phyloP scores from a whole-genome alignment of 37 sponge, comb jelly and placozoan genomes.

The Theonella swinhoei region DNA sequence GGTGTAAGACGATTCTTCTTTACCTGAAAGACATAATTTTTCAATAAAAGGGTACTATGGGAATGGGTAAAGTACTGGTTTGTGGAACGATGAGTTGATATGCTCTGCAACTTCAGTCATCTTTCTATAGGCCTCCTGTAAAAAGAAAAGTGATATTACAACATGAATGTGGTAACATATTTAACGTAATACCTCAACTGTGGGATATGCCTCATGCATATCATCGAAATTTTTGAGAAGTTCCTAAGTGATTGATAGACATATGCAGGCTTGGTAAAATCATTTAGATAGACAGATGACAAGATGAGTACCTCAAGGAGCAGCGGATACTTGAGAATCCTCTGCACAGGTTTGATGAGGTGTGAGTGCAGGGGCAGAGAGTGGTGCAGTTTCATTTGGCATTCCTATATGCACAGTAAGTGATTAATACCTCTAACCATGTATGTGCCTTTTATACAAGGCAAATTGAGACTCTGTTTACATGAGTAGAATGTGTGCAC shows the following conservation, averaged over 20 bases:
- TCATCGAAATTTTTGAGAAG: slow-evolving; percentile 38
- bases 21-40: not conserved
- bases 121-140: slow-evolving; percentile 36
- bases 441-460: too few relatives aligned
- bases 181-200: not conserved
- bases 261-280: too few relatives aligned
- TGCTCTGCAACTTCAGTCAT: slow-evolving; percentile 41
- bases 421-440: too few relatives aligned
- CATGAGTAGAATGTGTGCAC: too few relatives aligned
- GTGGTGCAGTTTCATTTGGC: slow-evolving; percentile 47
- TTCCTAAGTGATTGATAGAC: not conserved
- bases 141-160: not conserved
- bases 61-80: slow-evolving; percentile 19
- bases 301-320: slow-evolving; percentile 32
- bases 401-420: slow-evolving; percentile 28
- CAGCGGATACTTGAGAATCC: slow-evolving; percentile 57
- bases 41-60: not conserved
- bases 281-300: not conserved
- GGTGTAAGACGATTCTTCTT: not conserved
- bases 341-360: slow-evolving; percentile 70
- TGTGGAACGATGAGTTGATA: slow-evolving; percentile 36
- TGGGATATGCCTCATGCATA: not conserved
- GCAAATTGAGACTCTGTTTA: too few relatives aligned
- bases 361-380: slow-evolving; percentile 61
- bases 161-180: not conserved